Evolutionary conservation across 2,888 invertebrate species (phyloP), one percentile per base, ranked within the genome.

Genomic region (Conops quadrifasciatus): DNA sequence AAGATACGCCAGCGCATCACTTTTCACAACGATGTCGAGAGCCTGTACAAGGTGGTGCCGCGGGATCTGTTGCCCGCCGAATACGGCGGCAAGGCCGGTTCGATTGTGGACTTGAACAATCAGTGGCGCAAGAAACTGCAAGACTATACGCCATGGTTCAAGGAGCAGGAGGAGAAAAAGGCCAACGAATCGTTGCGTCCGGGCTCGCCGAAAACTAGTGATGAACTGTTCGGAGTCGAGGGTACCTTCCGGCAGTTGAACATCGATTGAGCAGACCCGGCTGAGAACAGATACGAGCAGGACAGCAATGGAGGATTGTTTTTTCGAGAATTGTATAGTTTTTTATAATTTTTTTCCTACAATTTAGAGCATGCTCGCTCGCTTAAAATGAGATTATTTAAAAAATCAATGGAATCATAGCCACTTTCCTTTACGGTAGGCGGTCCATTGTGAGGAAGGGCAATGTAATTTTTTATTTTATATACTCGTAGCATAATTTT

Each of bases 161-260:
- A 91, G 78, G 91, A 91, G 74, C 94, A 94, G 80, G 94, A 94
- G 81, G 88, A 88, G 56, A 85, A 92, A 43, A 94, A 93, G 82
- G 91, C 94, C 16, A 92, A 94, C 77, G 95, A 95, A 83, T 86
- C 91, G 0, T 90, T 93, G 73, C 90, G 95, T 81, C 93, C 93
- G 0, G 95, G 94, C 56, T 93, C 93, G 82, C 94, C 94, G 74
- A 94, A 93, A 82, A 94, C 94, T 77, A 91, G 92, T 76, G 94
- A 94, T 77, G 94, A 95, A 80, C 88, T 95, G 3, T 95, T 95
- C 80, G 95, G 95, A n/a, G 89, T 95, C 80, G 95, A 95, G 79
- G 95, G 95, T 53, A 94, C 94, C 63, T 95, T 95, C 88, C 90
- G 94, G 80, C 93, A 95, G 85, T 87, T 95, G 71, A 89, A 91